Percentiles rank a stretch among this genome's conserved stretches.
Conservation (phyloP, 1,140 invertebrate genomes). For the Drosophila gunungcola region DNA sequence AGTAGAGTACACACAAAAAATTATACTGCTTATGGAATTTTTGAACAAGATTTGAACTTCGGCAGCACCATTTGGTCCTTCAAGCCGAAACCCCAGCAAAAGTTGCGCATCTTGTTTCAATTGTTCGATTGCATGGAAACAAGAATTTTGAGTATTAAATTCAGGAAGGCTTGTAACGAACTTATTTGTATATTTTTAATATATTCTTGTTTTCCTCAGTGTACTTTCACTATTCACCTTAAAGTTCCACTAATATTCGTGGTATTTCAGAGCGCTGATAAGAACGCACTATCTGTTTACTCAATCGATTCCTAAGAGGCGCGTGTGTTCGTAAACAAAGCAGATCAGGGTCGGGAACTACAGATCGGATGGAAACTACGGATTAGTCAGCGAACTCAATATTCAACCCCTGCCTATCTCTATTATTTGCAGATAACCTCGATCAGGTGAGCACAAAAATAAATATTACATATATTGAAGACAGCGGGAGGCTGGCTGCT, state of each 20-base stretch:
- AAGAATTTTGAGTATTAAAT: too few relatives aligned
- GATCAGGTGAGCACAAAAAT: constrained; percentile 26
- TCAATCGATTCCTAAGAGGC: constrained; percentile 40
- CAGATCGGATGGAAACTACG: background rate
- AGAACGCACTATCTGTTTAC: constrained; percentile 17
- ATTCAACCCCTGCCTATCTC: constrained; percentile 17
- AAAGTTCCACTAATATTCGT: constrained; percentile 33
- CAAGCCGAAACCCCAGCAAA: too few relatives aligned
- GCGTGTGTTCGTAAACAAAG: constrained; percentile 44
- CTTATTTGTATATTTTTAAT: background rate
- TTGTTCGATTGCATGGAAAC: too few relatives aligned
- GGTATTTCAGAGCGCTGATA: constrained; percentile 26
- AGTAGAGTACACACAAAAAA: constrained; percentile 11
- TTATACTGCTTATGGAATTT: too few relatives aligned
- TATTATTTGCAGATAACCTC: constrained; percentile 2
- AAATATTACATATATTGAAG: constrained; percentile 16
- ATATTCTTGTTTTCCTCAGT: background rate
- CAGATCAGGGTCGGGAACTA: constrained; percentile 29
- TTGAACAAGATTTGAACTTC: background rate
- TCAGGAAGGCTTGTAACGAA: too few relatives aligned
- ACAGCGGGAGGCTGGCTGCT: constrained; percentile 32
- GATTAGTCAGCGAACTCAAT: constrained; percentile 26
- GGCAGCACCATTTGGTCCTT: background rate
- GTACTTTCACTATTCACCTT: constrained; percentile 32
- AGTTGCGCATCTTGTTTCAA: too few relatives aligned